phyloP scores from a whole-genome alignment of 2,888 invertebrate genomes.

The Liodrosophila aerea region DNA sequence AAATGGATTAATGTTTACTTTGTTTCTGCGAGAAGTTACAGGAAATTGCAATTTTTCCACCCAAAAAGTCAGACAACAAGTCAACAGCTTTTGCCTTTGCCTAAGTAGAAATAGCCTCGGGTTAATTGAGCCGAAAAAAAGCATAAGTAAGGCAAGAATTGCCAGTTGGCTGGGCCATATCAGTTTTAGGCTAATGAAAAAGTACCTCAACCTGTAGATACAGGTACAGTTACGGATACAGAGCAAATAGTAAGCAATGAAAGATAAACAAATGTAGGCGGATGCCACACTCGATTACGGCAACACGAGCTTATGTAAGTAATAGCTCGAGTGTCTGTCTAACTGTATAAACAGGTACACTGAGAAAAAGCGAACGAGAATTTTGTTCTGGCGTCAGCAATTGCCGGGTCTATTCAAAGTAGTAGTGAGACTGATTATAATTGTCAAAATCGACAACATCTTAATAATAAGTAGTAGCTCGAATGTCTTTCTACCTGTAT shows the following conservation, averaged over 20 bases:
- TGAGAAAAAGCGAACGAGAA: too few species aligned
- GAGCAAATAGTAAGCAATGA: slow-evolving; percentile 66
- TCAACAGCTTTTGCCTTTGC: slow-evolving; percentile 68
- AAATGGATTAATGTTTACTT: slow-evolving; percentile 80
- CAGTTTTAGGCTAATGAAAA: slow-evolving; percentile 65
- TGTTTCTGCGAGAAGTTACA: slow-evolving; percentile 66
- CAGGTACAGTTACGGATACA: slow-evolving; percentile 15
- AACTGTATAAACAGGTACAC: slow-evolving; percentile 38
- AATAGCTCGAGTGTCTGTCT: slow-evolving; percentile 30
- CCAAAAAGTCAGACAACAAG: slow-evolving; percentile 77
- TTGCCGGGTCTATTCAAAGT: too few species aligned
- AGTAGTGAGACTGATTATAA: too few species aligned
- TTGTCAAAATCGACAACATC: too few species aligned
- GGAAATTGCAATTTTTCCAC: slow-evolving; percentile 77
- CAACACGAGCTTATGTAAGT: slow-evolving; percentile 39
- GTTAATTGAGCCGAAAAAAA: slow-evolving; percentile 68
- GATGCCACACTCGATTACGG: slow-evolving; percentile 31
- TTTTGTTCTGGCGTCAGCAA: too few species aligned
- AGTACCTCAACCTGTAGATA: slow-evolving; percentile 30
- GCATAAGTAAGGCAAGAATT: slow-evolving; percentile 6
- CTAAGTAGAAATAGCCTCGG: slow-evolving; percentile 68
- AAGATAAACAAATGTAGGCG: slow-evolving; percentile 69
- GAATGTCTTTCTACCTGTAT: too few species aligned
- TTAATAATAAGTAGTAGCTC: too few species aligned
- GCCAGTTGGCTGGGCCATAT: slow-evolving; percentile 35